phyloP scores from a whole-genome alignment of 2,888 invertebrate genomes.

The Drosophila acutilabella region DNA sequence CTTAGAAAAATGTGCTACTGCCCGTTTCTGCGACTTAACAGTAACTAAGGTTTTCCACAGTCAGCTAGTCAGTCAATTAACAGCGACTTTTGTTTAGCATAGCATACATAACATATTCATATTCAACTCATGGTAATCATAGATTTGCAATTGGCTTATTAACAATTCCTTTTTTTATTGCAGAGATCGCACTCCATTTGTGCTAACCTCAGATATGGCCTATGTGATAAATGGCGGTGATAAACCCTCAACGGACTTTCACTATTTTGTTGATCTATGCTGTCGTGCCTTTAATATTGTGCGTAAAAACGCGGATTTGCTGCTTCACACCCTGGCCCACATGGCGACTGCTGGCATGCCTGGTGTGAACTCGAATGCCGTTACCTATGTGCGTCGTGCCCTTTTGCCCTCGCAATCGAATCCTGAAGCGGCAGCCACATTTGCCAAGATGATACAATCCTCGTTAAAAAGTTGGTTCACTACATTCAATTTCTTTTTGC shows the following conservation, averaged over 20 bases:
- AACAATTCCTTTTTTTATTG: conserved; percentile 29
- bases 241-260: conserved; percentile 95
- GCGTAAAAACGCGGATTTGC: conserved; percentile 94
- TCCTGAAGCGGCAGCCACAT: conserved; percentile 98
- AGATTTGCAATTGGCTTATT: background rate
- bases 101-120: too few species aligned
- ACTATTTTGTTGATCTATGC: conserved; percentile 99
- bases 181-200: conserved; percentile 98
- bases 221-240: conserved; percentile 99
- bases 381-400: conserved; percentile 95
- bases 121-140: too few species aligned
- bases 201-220: conserved; percentile 99
- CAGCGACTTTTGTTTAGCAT: background rate
- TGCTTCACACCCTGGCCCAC: conserved; percentile 95
- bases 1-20: background rate
- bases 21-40: background rate
- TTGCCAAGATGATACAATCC: conserved; percentile 97
- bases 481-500: conserved; percentile 99
- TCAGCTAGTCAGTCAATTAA: too few species aligned
- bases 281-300: conserved; percentile 99
- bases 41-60: too few species aligned
- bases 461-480: conserved; percentile 97
- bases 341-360: conserved; percentile 86
- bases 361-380: conserved; percentile 95
- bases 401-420: conserved; percentile 95